Evolutionary conservation across 2,797 vertebrate genomes (phyloP).

Genomic region (Chaetodon trifasciatus): DNA sequence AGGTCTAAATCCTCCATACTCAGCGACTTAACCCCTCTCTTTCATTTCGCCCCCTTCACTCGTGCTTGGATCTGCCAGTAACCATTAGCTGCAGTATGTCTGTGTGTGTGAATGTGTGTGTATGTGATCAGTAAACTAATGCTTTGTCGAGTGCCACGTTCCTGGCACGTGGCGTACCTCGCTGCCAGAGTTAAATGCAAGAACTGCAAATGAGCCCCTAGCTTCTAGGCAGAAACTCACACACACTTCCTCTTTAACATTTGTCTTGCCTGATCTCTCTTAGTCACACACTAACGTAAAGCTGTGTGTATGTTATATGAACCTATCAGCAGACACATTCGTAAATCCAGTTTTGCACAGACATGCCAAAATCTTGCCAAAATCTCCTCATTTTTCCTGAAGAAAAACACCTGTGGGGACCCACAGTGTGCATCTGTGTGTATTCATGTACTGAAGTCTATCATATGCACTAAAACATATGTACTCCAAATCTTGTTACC

Average conservation of each 20-base stretch:
- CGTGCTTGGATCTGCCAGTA: conserved; percentile 77
- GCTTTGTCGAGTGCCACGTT: conserved; percentile 75
- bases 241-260: conserved; percentile 26
- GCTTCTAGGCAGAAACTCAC: conserved; percentile 23
- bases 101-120: conserved; percentile 52
- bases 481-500: neutral
- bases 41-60: conserved; percentile 82
- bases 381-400: neutral
- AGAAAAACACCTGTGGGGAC: neutral
- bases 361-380: neutral
- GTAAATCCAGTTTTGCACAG: neutral
- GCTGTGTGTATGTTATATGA: neutral
- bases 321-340: conserved; percentile 3
- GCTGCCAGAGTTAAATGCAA: conserved; percentile 61
- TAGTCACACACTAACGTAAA: neutral
- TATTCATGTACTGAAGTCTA: neutral
- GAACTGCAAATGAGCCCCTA: conserved; percentile 79
- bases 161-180: conserved; percentile 78
- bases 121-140: conserved; percentile 78
- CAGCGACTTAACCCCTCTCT: conserved; percentile 86
- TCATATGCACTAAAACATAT: neutral
- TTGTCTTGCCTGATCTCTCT: conserved; percentile 6
- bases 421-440: too few relatives aligned
- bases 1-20: conserved; percentile 87
- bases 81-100: conserved; percentile 71